Evolutionary conservation across 2,797 vertebrate species (phyloP).

Genomic region (Huso huso): DNA sequence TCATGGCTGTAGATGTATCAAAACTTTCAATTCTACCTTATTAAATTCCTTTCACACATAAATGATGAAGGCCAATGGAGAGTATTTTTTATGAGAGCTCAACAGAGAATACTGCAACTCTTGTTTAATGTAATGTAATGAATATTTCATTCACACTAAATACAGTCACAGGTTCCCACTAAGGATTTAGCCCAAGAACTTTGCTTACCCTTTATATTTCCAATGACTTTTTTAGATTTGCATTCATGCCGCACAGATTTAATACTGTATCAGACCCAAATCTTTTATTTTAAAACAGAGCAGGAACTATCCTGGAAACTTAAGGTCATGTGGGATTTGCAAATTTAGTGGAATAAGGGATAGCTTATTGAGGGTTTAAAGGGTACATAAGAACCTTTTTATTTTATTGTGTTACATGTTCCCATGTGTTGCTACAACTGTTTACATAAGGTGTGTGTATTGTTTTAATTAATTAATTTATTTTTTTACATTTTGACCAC

Average conservation of each 20-base stretch:
- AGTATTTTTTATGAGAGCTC: slow-evolving; percentile 7
- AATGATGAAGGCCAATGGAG: not conserved
- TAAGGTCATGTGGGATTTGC: slow-evolving; percentile 19
- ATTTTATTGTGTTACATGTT: no score
- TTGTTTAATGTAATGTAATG: slow-evolving; percentile 12
- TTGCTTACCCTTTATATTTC: slow-evolving; percentile 6
- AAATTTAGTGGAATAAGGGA: slow-evolving; percentile 14
- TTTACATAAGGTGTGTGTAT: no score
- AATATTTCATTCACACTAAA: slow-evolving; percentile 19
- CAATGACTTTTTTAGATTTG: slow-evolving; percentile 18
- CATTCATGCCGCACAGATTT: slow-evolving; percentile 14
- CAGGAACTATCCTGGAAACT: slow-evolving; percentile 1
- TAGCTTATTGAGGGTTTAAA: slow-evolving; percentile 22
- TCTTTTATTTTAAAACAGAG: slow-evolving; percentile 16
- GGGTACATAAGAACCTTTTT: no score
- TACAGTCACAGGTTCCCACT: not conserved
- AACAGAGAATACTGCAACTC: slow-evolving; percentile 3
- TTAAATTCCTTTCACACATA: not conserved
- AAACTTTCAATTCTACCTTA: not conserved
- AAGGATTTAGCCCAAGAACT: slow-evolving; percentile 10
- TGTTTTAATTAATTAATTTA: no score
- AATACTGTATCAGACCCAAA: slow-evolving; percentile 10
- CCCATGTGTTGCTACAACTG: no score
- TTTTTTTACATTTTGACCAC: no score
- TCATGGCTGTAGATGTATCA: not conserved